Evolutionary conservation across 2,113 vertebrate species (phyloP), one percentile per base, ranked within the genome.

Genomic region (Tinamus guttatus): DNA sequence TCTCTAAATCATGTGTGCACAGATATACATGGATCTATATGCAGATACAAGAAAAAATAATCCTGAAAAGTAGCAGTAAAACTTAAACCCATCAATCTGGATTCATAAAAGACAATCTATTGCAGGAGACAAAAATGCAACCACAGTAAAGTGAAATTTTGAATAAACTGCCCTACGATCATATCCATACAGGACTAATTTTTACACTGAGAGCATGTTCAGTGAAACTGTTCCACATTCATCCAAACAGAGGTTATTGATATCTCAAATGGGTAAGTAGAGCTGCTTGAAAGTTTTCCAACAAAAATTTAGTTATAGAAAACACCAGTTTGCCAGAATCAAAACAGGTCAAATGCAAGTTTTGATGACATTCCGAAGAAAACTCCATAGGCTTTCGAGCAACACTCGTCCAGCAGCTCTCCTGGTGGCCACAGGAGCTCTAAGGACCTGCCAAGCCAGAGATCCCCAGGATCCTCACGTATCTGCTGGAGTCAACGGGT

Each of bases 101-200:
- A 18, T 12, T n/a, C 13, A 25, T 14, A 9, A 40, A 13, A 52
- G 24, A 16, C 30, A 2, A 47, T 38, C 40, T 58, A 8, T 40
- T 5, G 13, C 4, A 1, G 38, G 40, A 21, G 19, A 60, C 1
- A 40, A 25, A 4, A 59, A 6, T 16, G 30, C 11, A 64, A 20
- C 6, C 67, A 70, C 11, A 90, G 34, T 24, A 2, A 40, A 27
- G 30, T 10, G 25, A 83, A 65, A 19, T 49, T 43, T 41, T 25
- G 51, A 25, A 63, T 14, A 36, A 85, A 84, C 63, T 14, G 11
- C 13, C 22, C n/a, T n/a, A 24, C 8, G 59, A 18, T 5, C 9
- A 54, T 5, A 13, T 5, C 16, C 14, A 22, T 0, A 21, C 10
- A 47, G 64, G 41, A 77, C 43, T 19, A 19, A 47, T 0, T 2